Conservation (phyloP, 2,888 invertebrate genomes). For the Zaprionus bogoriensis region DNA sequence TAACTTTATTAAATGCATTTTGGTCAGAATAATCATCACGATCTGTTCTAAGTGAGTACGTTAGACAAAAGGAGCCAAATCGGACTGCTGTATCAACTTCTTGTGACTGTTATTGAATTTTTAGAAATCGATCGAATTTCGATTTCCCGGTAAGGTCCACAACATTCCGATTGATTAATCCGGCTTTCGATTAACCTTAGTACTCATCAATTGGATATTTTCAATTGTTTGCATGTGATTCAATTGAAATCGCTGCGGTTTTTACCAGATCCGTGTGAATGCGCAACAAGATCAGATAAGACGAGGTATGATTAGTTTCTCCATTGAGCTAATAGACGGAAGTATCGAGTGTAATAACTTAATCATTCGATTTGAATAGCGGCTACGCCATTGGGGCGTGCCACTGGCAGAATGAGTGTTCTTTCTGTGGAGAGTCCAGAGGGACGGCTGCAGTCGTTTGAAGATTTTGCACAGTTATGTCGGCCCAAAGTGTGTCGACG, state of each 20-base stretch:
- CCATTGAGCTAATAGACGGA: slow-evolving; percentile 62
- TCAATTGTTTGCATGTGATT: slow-evolving; percentile 51
- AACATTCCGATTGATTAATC: slow-evolving; percentile 44
- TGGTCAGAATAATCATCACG: no score
- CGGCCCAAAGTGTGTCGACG: slow-evolving; percentile 26
- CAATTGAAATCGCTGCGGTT: slow-evolving; percentile 70
- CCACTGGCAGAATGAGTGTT: slow-evolving; percentile 23
- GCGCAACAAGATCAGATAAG: slow-evolving; percentile 71
- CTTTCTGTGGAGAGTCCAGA: background rate
- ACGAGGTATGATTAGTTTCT: slow-evolving; percentile 50
- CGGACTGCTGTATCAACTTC: no score
- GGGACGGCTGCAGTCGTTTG: background rate
- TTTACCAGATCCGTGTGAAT: slow-evolving; percentile 62
- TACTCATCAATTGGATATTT: slow-evolving; percentile 47
- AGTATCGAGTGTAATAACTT: slow-evolving; percentile 67
- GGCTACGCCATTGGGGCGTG: slow-evolving; percentile 48
- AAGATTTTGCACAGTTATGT: slow-evolving; percentile 52
- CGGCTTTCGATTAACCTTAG: slow-evolving; percentile 36
- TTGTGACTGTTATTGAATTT: slow-evolving; percentile 14
- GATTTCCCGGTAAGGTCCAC: background rate
- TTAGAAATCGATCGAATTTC: background rate
- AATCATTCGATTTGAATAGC: slow-evolving; percentile 49
- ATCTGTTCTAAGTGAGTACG: no score
- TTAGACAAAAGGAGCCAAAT: no score
- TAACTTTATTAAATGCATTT: no score